Conservation (phyloP, 1,140 invertebrate genomes). For the Drosophila triauraria region DNA sequence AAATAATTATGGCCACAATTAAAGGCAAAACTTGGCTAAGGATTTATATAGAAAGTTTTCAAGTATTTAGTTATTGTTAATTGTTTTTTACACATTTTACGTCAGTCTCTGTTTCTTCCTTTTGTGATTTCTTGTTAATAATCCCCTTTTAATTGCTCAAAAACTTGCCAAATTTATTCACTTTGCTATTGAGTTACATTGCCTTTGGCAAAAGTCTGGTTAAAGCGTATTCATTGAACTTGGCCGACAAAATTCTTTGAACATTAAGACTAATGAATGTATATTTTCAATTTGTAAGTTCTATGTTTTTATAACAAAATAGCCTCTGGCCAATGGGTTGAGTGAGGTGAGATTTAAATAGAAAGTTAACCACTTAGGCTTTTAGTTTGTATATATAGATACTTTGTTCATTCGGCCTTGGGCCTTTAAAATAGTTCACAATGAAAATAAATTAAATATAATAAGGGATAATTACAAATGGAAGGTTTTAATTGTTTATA, state of each 20-base stretch:
- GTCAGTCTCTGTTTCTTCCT: not conserved
- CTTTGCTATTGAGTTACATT: not conserved
- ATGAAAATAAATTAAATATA: no score
- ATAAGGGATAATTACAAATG: no score
- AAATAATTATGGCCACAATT: not conserved
- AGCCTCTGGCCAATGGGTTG: not conserved
- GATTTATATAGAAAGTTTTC: not conserved
- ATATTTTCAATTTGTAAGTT: not conserved
- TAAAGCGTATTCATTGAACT: constrained; percentile 13
- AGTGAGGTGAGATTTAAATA: not conserved
- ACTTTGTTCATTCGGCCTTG: no score
- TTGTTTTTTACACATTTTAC: not conserved
- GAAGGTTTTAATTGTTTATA: no score
- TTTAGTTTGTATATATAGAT: not conserved
- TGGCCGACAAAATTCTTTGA: not conserved
- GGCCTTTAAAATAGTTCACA: no score
- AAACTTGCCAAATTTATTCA: constrained; percentile 11
- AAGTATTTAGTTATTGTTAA: not conserved
- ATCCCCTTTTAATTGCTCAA: not conserved
- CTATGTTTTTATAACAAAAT: not conserved
- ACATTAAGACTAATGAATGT: not conserved
- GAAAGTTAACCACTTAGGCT: not conserved
- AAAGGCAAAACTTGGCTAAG: not conserved
- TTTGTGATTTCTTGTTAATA: not conserved
- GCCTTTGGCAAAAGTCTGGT: constrained; percentile 6